Evolutionary conservation across 2,888 invertebrate species (phyloP), one percentile per base, ranked within the genome.

Genomic region (Mythimna albipuncta): DNA sequence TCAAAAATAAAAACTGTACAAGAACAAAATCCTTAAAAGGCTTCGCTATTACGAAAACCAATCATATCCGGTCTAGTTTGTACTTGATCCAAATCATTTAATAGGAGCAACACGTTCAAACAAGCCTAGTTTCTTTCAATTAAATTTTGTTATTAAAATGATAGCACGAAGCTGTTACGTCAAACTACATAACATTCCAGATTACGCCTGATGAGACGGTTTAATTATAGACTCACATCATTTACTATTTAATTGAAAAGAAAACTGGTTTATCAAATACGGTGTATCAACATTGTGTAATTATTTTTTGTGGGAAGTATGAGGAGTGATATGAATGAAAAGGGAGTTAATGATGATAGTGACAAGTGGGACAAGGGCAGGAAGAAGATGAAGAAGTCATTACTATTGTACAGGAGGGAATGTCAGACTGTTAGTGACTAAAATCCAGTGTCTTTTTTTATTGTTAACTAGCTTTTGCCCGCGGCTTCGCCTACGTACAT

Each of bases 101-200:
- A 79, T 79, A 69, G 41, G 38, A 55, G 50, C 19, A 69, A 58
- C 81, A 81, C 64, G 59, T 61, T 74, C 54, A 64, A 38, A 57
- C n/a, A 79, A 55, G 61, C 64, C 35, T 54, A 52, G 26, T 62
- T 35, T 52, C 21, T 69, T 75, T 69, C 64, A 67, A 67, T 64
- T 41, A 64, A 66, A 61, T 55, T 73, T 52, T 61, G 72, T 83
- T 83, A 85, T 80, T 77, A 83, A 61, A 75, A 54, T 54, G 67
- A 73, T 74, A 66, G 44, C 82, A 81, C 72, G 74, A 69, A 71
- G 59, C 35, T 55, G 59, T 83, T 86, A 81, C 73, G 26, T 72
- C 38, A 57, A 67, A 69, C 64, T 68, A 75, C 41, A 70, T 84
- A 81, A 72, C 71, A 63, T 65, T 66, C 44, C 19, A n/a, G 58